Evolutionary conservation across 2,888 invertebrate genomes (phyloP), one percentile per base, ranked within the genome.

Genomic region (Cheilosia pagana): DNA sequence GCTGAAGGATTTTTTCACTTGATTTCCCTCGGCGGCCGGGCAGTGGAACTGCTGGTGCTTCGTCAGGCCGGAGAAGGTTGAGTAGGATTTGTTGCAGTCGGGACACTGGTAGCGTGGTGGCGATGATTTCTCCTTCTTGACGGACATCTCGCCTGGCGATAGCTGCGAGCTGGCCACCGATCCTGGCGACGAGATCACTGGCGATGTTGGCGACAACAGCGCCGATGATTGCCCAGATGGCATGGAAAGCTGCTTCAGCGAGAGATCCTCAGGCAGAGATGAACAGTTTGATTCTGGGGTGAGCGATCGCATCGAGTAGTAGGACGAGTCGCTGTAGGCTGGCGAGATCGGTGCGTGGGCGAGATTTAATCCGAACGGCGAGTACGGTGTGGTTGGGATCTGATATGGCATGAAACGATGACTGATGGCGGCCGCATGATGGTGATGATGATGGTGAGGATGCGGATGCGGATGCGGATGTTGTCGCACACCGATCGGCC

Each of bases 41-140:
- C 98, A 99, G 90, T 99, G 99, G 92, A 98, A 98, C 91, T 99
- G 98, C 88, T 97, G 96, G 90, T 99, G 99, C 92, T 99, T 99
- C 1, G 97, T 96, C n/a, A 99, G 94, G 0, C 99, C 99, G 19
- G 98, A 98, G 91, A 97, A 97, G 1, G 99, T 99, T 0, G 98
- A 98, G 92, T 99, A 99, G 48, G 97, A 97, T 91, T 99, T 98
- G 52, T 96, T 96, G 91, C 99, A 99, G 90, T 97, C 97, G 0
- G 96, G 95, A 90, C 99, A 99, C 90, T 98, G 97, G 90, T 98
- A 98, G 48, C 98, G 94, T 0, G 95, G 95, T 45, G 93, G 91
- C 55, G 89, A 86, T 3, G 82, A 85, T 85, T 92, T 91, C 23
- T 91, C 91, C 87, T 91, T 91, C 53, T 89, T 90, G 0, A 83